Base-by-base conservation (phyloP, 2,113 vertebrate genomes). In the Bothrops jararaca region DNA sequence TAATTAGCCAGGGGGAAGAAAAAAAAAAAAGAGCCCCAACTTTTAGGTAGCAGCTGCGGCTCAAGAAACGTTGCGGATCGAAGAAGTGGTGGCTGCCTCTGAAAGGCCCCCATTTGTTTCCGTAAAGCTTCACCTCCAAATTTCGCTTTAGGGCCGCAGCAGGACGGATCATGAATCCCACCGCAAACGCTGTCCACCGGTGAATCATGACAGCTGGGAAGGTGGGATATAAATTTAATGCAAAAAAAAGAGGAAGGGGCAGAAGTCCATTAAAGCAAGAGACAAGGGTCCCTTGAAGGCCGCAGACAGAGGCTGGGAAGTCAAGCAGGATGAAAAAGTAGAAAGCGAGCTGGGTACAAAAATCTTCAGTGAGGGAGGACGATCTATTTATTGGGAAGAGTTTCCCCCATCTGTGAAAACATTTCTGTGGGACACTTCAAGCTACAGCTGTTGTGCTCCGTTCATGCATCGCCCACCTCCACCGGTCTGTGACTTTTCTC, bases 351-450 rank as follows among this genome's bases (percentile, higher is more conserved):
- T 57, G 29, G 5, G 64, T 69, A n/a, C 7, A 57, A 57, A 74
- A 94, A 60, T 64, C 48, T 87, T 52, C 90, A 94, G n/a, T 22
- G 29, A 92, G 64, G 89, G 95, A 95, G 39, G 89, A 85, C 58
- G 89, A 53, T n/a, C 95, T 57, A 56, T 96, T 94, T 93, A 93
- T 93, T 93, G 58, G 92, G 87, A 94, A 96, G 50, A 87, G 93
- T 88, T 29, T 10, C 95, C 89, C 94, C 92, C 92, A 94, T 90
- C 89, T 95, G 95, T 91, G 95, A 91, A 94, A 94, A 87, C 87
- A 85, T 74, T 91, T 94, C 93, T 95, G 89, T 5, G 7, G 92
- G 91, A 93, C 10, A 92, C 54, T n/a, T 94, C 91, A 94, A 92
- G 93, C 56, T 90, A 3, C 54, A 91, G 90, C 92, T 86, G 85